These are phyloP conservation scores for Urophycis tenuis DNA, from an alignment of 2,797 vertebrate genomes.

Conservation along the genomic window DNA sequence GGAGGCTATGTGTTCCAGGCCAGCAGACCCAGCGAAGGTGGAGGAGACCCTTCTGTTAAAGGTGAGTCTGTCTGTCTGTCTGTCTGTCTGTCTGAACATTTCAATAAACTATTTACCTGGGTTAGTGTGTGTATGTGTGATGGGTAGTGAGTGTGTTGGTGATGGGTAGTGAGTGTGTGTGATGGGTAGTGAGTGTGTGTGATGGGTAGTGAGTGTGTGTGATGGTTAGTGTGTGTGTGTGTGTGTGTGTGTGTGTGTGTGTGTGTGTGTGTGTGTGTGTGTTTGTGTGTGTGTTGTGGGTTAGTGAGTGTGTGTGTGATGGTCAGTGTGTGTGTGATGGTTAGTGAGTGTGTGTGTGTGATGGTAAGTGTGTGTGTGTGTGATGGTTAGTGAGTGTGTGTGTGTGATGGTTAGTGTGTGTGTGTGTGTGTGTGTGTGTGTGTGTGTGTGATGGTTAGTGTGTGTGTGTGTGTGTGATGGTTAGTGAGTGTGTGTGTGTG, in stretches of 20 bases:
- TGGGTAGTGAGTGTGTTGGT: background rate
- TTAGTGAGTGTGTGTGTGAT: background rate
- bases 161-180: background rate
- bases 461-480: too few relatives aligned
- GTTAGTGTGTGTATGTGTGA: background rate
- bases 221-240: background rate
- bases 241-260: background rate
- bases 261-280: background rate
- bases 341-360: too few relatives aligned
- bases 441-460: too few relatives aligned
- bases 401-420: too few relatives aligned
- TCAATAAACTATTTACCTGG: too few relatives aligned
- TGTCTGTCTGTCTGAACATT: background rate
- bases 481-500: too few relatives aligned
- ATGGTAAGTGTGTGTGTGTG: too few relatives aligned
- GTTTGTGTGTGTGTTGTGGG: background rate
- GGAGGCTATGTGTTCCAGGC: slow-evolving; percentile 67
- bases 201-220: background rate
- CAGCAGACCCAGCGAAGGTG: slow-evolving; percentile 52
- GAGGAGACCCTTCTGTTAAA: slow-evolving; percentile 53
- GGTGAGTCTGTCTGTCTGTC: slow-evolving; percentile 42
- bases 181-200: background rate
- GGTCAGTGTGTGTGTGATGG: background rate
- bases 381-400: too few relatives aligned
- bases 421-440: too few relatives aligned